Evolutionary conservation across 35 echinoderm and acorn worm genomes (phyloP).

Genomic region (Eucidaris tribuloides): DNA sequence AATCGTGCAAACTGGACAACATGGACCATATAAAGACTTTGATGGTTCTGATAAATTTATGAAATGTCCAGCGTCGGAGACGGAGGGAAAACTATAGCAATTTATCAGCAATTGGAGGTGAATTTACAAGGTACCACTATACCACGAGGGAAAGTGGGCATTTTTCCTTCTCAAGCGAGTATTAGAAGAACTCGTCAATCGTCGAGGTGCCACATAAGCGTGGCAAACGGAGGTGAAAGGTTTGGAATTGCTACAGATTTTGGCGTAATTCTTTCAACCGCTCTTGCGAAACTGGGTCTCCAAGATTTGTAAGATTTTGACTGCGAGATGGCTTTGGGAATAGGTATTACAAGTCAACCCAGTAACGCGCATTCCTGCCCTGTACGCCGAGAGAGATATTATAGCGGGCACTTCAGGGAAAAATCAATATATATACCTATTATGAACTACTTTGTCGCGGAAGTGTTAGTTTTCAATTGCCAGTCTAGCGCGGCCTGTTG

Average conservation of each 20-base stretch:
- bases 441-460: not conserved
- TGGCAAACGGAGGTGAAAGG: not conserved
- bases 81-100: too few species aligned
- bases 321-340: not conserved
- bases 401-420: not conserved
- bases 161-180: too few species aligned
- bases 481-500: too few species aligned
- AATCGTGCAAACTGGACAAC: too few species aligned
- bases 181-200: not conserved
- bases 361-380: not conserved
- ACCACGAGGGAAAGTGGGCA: too few species aligned
- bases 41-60: too few species aligned
- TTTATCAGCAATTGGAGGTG: too few species aligned
- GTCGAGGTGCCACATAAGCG: not conserved
- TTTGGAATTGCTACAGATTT: not conserved
- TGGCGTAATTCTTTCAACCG: not conserved
- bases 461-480: conserved; percentile 30
- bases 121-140: too few species aligned
- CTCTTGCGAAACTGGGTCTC: not conserved
- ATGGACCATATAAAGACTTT: too few species aligned
- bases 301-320: not conserved
- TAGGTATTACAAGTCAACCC: not conserved
- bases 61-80: too few species aligned
- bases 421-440: not conserved
- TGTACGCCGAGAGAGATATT: not conserved